These are phyloP conservation scores for Saccostrea cuccullata DNA, from an alignment of 1,140 invertebrate genomes.

Conservation along the genomic window DNA sequence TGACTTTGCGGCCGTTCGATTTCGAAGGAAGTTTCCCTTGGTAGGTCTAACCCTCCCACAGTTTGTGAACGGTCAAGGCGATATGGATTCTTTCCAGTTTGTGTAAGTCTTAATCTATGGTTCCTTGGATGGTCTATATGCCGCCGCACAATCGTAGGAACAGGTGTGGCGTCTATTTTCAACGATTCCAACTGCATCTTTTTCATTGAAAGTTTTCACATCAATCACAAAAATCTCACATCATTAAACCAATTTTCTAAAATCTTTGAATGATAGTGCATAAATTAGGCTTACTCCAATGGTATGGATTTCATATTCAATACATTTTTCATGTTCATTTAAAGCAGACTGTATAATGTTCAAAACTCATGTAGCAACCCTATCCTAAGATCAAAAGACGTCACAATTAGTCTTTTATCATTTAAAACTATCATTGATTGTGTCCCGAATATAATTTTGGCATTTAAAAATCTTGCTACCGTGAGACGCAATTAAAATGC, in stretches of 20 bases:
- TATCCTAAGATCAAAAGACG: slow-evolving; percentile 8
- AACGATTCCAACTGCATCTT: slow-evolving; percentile 45
- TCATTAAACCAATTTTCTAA: not conserved
- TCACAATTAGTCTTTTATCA: slow-evolving; percentile 31
- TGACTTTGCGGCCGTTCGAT: slow-evolving; percentile 53
- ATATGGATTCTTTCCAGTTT: slow-evolving; percentile 49
- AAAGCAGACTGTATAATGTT: not conserved
- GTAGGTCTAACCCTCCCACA: slow-evolving; percentile 32
- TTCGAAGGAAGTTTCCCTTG: slow-evolving; percentile 53
- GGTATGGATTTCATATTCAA: not conserved
- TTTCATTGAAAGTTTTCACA: slow-evolving; percentile 30
- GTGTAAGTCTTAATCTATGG: slow-evolving; percentile 49
- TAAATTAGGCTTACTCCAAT: not conserved
- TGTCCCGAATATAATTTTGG: not conserved
- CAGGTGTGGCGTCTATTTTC: slow-evolving; percentile 48
- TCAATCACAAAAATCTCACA: not conserved
- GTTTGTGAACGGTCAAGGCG: slow-evolving; percentile 49
- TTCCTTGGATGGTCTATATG: slow-evolving; percentile 49
- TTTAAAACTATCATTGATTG: slow-evolving; percentile 10
- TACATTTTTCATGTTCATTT: not conserved
- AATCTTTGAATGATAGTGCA: not conserved
- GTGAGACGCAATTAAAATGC: slow-evolving; percentile 31
- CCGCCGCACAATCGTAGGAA: slow-evolving; percentile 37
- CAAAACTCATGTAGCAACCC: slow-evolving; percentile 14
- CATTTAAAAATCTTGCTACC: slow-evolving; percentile 27